Conservation (phyloP, 2,113 vertebrate species). For the Coptodon bakossiorum region DNA sequence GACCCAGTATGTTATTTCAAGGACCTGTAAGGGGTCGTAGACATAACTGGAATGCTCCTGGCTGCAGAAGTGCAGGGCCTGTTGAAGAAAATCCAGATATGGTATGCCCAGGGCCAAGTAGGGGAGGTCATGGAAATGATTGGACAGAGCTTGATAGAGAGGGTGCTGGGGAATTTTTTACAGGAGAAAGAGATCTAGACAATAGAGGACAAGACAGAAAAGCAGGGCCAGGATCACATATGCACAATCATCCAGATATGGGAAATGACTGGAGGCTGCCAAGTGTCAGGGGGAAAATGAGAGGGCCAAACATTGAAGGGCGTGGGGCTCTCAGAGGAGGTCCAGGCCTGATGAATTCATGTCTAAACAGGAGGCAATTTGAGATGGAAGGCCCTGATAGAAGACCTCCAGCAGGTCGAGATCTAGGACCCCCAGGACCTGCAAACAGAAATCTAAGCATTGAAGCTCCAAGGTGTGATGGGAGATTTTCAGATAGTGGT, state of each 20-base stretch:
- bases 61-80: background rate
- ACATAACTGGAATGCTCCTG: constrained; percentile 14
- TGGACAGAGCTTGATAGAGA: constrained; percentile 6
- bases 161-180: background rate
- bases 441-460: background rate
- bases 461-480: background rate
- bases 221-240: background rate
- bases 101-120: background rate
- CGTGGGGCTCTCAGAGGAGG: background rate
- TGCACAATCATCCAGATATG: background rate
- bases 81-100: background rate
- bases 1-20: background rate
- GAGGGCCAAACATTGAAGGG: constrained; percentile 4
- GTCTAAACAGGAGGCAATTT: constrained; percentile 13
- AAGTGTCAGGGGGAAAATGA: background rate
- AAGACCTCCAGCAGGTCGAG: background rate
- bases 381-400: background rate
- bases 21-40: background rate
- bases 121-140: constrained; percentile 7
- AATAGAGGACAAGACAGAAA: background rate
- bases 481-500: constrained; percentile 1
- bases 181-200: background rate
- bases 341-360: background rate
- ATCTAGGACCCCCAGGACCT: background rate
- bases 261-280: constrained; percentile 2